A percentile compares a stretch with the other conserved stretches of the same genome.
These are phyloP conservation scores for Micromys minutus DNA, from an alignment of 2,113 vertebrate genomes.

Conservation along the genomic window DNA sequence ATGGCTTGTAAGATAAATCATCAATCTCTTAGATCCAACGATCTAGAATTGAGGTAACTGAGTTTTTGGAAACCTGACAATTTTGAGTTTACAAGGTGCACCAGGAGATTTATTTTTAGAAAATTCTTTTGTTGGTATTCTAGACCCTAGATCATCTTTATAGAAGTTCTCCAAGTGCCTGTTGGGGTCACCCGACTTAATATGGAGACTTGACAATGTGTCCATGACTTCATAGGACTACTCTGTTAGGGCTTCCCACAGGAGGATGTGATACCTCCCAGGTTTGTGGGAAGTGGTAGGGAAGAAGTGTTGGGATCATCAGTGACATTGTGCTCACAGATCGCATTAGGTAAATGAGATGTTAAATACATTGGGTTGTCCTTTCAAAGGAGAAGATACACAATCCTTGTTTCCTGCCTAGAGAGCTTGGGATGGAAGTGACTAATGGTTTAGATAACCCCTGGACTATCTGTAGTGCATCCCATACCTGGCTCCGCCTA, in stretches of 20 bases:
- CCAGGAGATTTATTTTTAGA: not conserved
- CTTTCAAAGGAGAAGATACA: not conserved
- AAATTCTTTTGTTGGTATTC: not conserved
- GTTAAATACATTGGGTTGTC: not conserved
- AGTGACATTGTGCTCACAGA: not conserved
- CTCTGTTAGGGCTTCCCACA: not conserved
- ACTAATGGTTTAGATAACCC: not conserved
- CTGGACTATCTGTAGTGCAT: not conserved
- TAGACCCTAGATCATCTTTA: not conserved
- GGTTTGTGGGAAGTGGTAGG: not conserved
- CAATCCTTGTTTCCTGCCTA: not conserved
- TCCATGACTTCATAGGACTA: not conserved
- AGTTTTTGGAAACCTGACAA: constrained; percentile 11
- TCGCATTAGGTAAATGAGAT: not conserved
- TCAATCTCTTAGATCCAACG: not conserved
- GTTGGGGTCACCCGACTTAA: not conserved
- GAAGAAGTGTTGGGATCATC: not conserved
- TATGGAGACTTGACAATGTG: not conserved
- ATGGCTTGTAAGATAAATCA: constrained; percentile 29
- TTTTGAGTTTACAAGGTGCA: constrained; percentile 10
- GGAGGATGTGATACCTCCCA: not conserved
- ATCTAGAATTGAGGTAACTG: not conserved
- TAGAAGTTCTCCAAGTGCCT: not conserved
- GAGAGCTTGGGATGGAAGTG: not conserved
- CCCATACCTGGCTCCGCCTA: not conserved